Evolutionary conservation across 2,888 invertebrate genomes (phyloP).

Genomic region (Phragmatobia fuliginosa): DNA sequence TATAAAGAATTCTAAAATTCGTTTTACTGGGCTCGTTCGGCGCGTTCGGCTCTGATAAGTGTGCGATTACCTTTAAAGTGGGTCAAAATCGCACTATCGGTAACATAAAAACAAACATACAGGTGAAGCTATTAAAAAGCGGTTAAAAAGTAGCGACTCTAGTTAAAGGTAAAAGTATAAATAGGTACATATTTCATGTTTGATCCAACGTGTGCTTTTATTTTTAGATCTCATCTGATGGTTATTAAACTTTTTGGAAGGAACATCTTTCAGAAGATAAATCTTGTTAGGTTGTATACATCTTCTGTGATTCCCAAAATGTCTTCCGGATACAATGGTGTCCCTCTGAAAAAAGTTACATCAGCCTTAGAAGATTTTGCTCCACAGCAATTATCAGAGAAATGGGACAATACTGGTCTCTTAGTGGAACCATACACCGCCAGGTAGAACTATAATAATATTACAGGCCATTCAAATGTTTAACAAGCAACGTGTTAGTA

Average conservation of each 20-base stretch:
- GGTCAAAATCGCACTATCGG: too few relatives aligned
- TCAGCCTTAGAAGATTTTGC: conserved; percentile 89
- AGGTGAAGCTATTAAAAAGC: too few relatives aligned
- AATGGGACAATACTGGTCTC: conserved; percentile 98
- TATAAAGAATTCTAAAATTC: too few relatives aligned
- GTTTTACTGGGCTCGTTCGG: too few relatives aligned
- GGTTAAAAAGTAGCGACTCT: too few relatives aligned
- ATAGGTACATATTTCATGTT: neutral
- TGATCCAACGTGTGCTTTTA: neutral
- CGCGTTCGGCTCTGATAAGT: too few relatives aligned
- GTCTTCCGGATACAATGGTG: conserved; percentile 73
- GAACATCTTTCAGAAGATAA: conserved; percentile 51
- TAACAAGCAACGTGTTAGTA: neutral
- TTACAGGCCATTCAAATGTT: neutral
- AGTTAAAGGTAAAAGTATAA: too few relatives aligned
- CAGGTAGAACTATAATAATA: conserved; percentile 70
- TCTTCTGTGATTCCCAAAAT: conserved; percentile 58
- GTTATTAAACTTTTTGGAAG: conserved; percentile 63
- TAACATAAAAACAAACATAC: too few relatives aligned
- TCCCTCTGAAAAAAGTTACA: conserved; percentile 84
- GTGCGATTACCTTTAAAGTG: too few relatives aligned
- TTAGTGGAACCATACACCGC: conserved; percentile 92
- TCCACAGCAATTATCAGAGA: conserved; percentile 90
- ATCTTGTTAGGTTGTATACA: conserved; percentile 55
- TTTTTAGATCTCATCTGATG: conserved; percentile 72